phyloP scores from a whole-genome alignment of 1,140 invertebrate species.

The Batillaria attramentaria region DNA sequence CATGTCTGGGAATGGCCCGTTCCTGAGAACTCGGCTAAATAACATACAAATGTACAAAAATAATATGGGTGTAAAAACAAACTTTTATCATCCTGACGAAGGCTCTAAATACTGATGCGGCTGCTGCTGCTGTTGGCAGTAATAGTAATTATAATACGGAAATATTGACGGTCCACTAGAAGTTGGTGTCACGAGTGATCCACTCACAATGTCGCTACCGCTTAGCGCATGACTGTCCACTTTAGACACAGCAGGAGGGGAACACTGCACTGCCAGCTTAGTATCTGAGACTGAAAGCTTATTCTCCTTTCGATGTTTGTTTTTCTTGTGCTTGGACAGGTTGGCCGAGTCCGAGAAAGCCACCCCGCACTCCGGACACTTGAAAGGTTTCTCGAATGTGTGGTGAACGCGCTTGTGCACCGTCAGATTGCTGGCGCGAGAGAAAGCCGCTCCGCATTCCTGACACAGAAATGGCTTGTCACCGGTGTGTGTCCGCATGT shows the following conservation, averaged over 20 bases:
- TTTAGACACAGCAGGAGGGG: neutral
- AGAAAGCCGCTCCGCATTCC: slow-evolving; percentile 83
- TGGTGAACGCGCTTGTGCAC: slow-evolving; percentile 80
- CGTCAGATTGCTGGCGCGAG: slow-evolving; percentile 87
- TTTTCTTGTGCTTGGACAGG: slow-evolving; percentile 36
- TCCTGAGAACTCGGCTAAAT: too few relatives aligned
- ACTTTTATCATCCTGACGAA: too few relatives aligned
- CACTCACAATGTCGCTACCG: neutral
- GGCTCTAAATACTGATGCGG: too few relatives aligned
- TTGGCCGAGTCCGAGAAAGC: slow-evolving; percentile 62
- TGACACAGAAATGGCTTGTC: slow-evolving; percentile 83
- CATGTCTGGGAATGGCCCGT: too few relatives aligned
- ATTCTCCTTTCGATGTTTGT: slow-evolving; percentile 12
- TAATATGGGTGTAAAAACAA: too few relatives aligned
- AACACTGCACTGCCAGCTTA: neutral
- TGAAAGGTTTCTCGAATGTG: slow-evolving; percentile 71
- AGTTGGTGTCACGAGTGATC: neutral
- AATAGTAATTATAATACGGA: too few relatives aligned
- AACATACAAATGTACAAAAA: too few relatives aligned
- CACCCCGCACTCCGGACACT: slow-evolving; percentile 67
- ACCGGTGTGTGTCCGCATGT: slow-evolving; percentile 86
- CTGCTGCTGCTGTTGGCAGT: too few relatives aligned
- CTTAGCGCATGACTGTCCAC: neutral
- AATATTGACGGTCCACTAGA: too few relatives aligned
- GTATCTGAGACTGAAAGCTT: neutral